Base-by-base conservation (phyloP, 2,797 vertebrate species). In the Lagodon rhomboides region DNA sequence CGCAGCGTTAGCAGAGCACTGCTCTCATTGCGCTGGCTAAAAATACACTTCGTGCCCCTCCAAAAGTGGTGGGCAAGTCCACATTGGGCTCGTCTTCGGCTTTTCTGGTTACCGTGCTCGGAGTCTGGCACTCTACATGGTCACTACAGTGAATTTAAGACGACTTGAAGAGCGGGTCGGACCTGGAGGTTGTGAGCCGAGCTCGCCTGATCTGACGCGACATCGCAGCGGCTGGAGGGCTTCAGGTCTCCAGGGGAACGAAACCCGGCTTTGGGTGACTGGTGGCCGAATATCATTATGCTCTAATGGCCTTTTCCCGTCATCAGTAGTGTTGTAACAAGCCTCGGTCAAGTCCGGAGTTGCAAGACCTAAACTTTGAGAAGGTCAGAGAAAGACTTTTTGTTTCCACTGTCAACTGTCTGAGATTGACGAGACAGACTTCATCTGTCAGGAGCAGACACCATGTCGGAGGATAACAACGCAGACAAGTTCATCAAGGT, bases 401-500 rank as follows among this genome's bases (percentile, higher is more conserved):
- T 85, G 89, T 93, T 88, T 87, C 66, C 43, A 75, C 77, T 83
- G 82, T 85, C 79, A 83, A 66, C 79, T 85, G 67, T 70, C 58
- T 63, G 80, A 85, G 77, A 75, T 67, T 68, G 63, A 54, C n/a
- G 64, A 80, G 81, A 79, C 74, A 65, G 79, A 68, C 68, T 60
- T 70, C 75, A 70, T 70, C 89, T 79, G 81, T 87, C 80, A 47
- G 43, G 49, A 85, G 77, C 75, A 77, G 74, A 68, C 86, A 89
- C 87, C 90, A 98, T 98, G 97, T 97, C 97, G 69, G 96, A 97
- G 82, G 96, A 96, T 75, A 95, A 90, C 90, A 96, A 95, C 84
- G 95, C 95, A 94, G 98, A 99, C 91, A 96, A 94, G 90, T 96
- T 95, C 87, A 99, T 99, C 75, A 98, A 98, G 97, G 98, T 99